Percentiles rank a stretch among this genome's conserved stretches.
Evolutionary conservation across 2,888 invertebrate genomes (phyloP).

Genomic region (Alsophila aescularia): DNA sequence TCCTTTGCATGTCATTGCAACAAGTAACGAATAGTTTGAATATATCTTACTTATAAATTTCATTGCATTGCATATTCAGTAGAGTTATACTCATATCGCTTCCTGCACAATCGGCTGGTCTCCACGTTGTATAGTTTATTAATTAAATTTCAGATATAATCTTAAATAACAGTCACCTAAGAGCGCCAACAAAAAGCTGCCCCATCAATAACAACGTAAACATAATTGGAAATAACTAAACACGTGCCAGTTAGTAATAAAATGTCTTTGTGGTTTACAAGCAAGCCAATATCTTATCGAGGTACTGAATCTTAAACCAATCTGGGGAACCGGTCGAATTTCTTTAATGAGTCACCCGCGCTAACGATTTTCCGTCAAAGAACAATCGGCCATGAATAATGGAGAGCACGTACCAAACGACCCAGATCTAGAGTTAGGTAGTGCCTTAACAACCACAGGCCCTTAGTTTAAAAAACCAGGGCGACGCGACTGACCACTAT

Average conservation of each 20-base stretch:
- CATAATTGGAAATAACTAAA: constrained; percentile 27
- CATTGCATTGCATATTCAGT: constrained; percentile 21
- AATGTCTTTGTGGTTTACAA: constrained; percentile 28
- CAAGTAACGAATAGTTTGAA: no score
- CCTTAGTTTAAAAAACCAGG: constrained; percentile 45
- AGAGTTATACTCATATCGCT: constrained; percentile 10
- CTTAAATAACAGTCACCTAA: constrained; percentile 10
- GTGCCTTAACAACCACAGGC: constrained; percentile 26
- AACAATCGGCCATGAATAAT: constrained; percentile 78
- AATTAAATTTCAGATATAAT: constrained; percentile 19
- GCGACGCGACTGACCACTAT: constrained; percentile 31
- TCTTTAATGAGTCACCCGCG: constrained; percentile 78
- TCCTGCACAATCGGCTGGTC: constrained; percentile 11
- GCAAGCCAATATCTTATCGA: constrained; percentile 29
- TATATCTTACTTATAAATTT: no score
- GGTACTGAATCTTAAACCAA: constrained; percentile 32
- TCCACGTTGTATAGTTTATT: constrained; percentile 13
- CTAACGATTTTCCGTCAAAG: constrained; percentile 77
- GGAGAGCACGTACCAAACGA: constrained; percentile 61
- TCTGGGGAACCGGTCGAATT: constrained; percentile 52
- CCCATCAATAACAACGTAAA: constrained; percentile 23
- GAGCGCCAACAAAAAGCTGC: constrained; percentile 12
- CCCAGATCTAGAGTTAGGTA: constrained; percentile 59
- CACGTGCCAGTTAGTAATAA: constrained; percentile 14
- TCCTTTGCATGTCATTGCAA: no score